Evolutionary conservation across 2,113 vertebrate species (phyloP), one percentile per base, ranked within the genome.

Genomic region (Centropristis striata): DNA sequence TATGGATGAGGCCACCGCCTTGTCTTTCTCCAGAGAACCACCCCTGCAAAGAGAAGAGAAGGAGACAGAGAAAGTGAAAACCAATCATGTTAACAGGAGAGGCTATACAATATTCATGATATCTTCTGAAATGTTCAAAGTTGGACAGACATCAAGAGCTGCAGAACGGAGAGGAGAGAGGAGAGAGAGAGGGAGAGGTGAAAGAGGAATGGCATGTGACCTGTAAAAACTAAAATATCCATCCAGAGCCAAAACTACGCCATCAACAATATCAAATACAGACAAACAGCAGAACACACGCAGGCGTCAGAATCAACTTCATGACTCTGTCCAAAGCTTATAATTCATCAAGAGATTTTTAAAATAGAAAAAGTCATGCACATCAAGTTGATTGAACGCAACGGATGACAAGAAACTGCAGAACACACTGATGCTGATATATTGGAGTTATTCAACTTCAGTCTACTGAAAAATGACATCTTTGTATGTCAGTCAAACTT

Each of bases 1-100:
- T 46, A 99, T 98, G 50, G 97, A 96, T 25, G 98, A 97, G 25
- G 98, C 95, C 91, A 98, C 97, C 77, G 96, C 95, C 74, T 96
- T 97, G 66, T 99, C 98, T 91, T 98, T 98, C 94, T 99, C 98
- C 95, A 96, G 97, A 95, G 97, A 97, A 51, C 94, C 94, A 39
- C 94, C 97, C 95, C 98, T 99, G 78, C 59, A 55, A 66, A 83
- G 71, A 72, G 66, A 71, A 69, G 10, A 71, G 49, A 78, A 8
- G 46, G 68, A 37, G 28, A 44, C 13, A 58, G 21, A 60, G 25
- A 80, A n/a, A 71, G 61, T 47, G 65, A 80, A 64, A 90, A 74
- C 73, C 71, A 85, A 76, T 90, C 75, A 75, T 75, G 70, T 83
- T 81, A 89, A 75, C 78, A 82, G 80, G 47, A 83, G 37, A 64